Base-by-base conservation (phyloP, 2,797 vertebrate species). In the Chlorospingus flavigularis region DNA sequence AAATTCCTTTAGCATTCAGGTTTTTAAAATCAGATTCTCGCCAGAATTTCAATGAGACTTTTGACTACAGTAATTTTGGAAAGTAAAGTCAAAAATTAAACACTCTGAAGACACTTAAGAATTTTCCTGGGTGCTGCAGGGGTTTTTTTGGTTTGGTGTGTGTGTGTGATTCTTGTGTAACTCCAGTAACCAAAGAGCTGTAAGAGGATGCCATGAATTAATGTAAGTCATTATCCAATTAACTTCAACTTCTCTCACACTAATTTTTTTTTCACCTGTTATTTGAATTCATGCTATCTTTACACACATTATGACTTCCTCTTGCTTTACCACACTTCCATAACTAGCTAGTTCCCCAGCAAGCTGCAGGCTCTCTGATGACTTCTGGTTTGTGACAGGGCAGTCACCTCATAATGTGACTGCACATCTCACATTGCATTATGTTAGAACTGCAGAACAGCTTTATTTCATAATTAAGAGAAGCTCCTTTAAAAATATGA, bases 221-320 rank as follows among this genome's bases (percentile, higher is more conserved):
- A 10, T 23, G 7, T 45, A 63, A 74, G 68, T n/a, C 18, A 31
- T 72, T 39, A 76, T 39, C 26, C 24, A 30, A 8, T 19, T 61
- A 23, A 12, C 5, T 30, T 58, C 21, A 65, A 21, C 20, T 68
- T 54, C 30, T 58, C 25, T 68, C 16, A 30, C 0, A 0, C 16
- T 63, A 26, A 3, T 18, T 7, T 70, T 61, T 67, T 83, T 86
- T 88, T 40, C 13, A 58, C 17, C 11, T 35, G 5, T 10, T 25
- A 4, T 54, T 86, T 67, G 15, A 71, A 86, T 57, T 94, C 60
- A 43, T 53, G 45, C 37, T 57, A 14, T 25, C 21, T 74, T 72
- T 71, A 35, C 24, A 53, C 12, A 9, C 10, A 30, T 4, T 12
- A n/a, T 45, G 23, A 42, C 14, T 53, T 77, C n/a, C 20, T 86